These are phyloP conservation scores for Galaxea fascicularis DNA, from an alignment of 92 coral and sea anemone genomes.

Conservation along the genomic window DNA sequence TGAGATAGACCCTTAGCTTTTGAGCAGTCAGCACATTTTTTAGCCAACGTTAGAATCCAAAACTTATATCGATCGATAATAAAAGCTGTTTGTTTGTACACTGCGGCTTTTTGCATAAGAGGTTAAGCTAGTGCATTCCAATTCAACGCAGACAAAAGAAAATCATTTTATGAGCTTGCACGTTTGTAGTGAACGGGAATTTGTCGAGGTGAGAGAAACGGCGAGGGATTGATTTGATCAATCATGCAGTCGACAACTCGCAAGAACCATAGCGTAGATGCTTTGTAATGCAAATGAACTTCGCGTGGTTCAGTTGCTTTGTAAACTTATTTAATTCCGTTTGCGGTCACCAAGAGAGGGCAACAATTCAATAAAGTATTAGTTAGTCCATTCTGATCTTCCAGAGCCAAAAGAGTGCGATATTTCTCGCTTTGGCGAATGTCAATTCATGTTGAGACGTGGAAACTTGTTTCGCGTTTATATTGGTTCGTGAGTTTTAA, in stretches of 20 bases:
- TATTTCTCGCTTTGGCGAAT: not conserved
- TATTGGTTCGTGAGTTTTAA: constrained; percentile 10
- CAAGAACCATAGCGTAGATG: not conserved
- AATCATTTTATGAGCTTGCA: not conserved
- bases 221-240: not conserved
- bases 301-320: not conserved
- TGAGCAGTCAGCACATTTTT: constrained; percentile 16
- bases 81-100: constrained; percentile 40
- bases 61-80: not conserved
- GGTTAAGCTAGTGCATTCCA: constrained; percentile 10
- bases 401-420: not conserved
- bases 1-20: not conserved
- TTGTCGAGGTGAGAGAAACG: not conserved
- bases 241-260: not conserved
- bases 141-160: not conserved
- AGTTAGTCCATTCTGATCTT: not conserved
- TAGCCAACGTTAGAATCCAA: not conserved
- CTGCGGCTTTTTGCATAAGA: constrained; percentile 10
- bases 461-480: not conserved
- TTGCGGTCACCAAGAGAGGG: not conserved
- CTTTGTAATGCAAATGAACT: constrained; percentile 30
- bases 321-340: not conserved
- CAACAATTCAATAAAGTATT: not conserved
- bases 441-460: not conserved
- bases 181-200: not conserved